A percentile compares a stretch with the other conserved stretches of the same genome.
These are phyloP conservation scores for Peromyscus melanophrys DNA, from an alignment of 2,797 vertebrate genomes.

Conservation along the genomic window DNA sequence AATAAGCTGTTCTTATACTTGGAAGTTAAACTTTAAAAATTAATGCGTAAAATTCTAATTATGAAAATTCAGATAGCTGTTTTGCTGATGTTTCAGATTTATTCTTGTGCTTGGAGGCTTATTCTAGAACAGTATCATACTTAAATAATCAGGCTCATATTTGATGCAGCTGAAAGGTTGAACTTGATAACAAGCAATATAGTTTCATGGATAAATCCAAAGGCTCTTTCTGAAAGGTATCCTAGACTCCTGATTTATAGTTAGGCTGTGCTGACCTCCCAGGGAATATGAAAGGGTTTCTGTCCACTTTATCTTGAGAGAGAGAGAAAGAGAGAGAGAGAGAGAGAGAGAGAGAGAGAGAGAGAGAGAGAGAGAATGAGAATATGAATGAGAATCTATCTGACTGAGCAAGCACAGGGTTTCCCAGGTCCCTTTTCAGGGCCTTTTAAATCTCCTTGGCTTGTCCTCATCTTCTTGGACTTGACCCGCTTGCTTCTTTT, in stretches of 20 bases:
- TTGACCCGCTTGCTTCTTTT: not conserved
- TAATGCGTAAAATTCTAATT: slow-evolving; percentile 49
- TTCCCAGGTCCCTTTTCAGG: not conserved
- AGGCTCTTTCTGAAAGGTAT: slow-evolving; percentile 24
- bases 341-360: not conserved
- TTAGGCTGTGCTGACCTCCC: not conserved
- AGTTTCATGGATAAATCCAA: slow-evolving; percentile 1
- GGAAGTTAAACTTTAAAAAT: slow-evolving; percentile 47
- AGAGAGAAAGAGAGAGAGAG: not conserved
- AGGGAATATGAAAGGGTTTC: not conserved
- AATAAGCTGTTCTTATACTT: slow-evolving; percentile 15
- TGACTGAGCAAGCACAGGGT: not conserved
- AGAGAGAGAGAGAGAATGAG: too few species aligned
- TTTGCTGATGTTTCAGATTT: slow-evolving; percentile 46
- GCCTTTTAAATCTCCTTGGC: not conserved
- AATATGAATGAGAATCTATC: not conserved
- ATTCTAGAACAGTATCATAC: slow-evolving; percentile 4
- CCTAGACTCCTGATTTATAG: not conserved
- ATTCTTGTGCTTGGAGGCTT: slow-evolving; percentile 34
- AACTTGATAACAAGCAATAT: not conserved
- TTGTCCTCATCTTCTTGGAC: not conserved
- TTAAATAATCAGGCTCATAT: slow-evolving; percentile 12
- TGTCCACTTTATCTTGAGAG: not conserved
- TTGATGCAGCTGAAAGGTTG: not conserved
- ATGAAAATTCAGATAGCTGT: slow-evolving; percentile 52